A percentile compares a stretch with the other conserved stretches of the same genome.
Conservation (phyloP, 2,113 vertebrate genomes). For the Clinocottus analis region DNA sequence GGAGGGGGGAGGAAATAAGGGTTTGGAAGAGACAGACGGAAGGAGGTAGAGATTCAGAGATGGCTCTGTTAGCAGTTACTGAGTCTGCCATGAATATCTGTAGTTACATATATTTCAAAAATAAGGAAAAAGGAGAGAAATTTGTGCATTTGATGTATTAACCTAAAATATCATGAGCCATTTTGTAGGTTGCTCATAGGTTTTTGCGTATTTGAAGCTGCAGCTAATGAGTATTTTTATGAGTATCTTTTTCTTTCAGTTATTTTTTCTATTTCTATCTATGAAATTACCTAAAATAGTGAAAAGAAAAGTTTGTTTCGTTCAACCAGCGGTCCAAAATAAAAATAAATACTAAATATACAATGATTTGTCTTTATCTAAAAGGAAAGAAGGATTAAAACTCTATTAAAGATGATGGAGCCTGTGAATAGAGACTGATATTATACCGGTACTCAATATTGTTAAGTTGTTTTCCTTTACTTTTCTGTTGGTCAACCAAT, state of each 20-base stretch:
- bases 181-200: background rate
- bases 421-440: background rate
- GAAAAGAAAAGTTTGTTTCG: background rate
- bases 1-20: slow-evolving; percentile 53
- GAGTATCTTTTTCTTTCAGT: too few species aligned
- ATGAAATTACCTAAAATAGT: background rate
- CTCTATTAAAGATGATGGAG: background rate
- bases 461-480: background rate
- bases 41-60: background rate
- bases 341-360: too few species aligned
- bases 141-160: background rate
- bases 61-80: background rate
- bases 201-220: background rate
- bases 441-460: background rate
- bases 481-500: background rate
- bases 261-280: background rate
- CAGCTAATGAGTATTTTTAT: background rate
- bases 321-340: too few species aligned
- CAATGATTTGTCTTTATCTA: background rate
- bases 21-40: slow-evolving; percentile 10
- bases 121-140: background rate
- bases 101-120: background rate
- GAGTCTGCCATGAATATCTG: slow-evolving; percentile 15
- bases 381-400: too few species aligned
- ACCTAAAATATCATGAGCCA: background rate